Evolutionary conservation across 2,888 invertebrate genomes (phyloP), one percentile per base, ranked within the genome.

Genomic region (Netelia inedita): DNA sequence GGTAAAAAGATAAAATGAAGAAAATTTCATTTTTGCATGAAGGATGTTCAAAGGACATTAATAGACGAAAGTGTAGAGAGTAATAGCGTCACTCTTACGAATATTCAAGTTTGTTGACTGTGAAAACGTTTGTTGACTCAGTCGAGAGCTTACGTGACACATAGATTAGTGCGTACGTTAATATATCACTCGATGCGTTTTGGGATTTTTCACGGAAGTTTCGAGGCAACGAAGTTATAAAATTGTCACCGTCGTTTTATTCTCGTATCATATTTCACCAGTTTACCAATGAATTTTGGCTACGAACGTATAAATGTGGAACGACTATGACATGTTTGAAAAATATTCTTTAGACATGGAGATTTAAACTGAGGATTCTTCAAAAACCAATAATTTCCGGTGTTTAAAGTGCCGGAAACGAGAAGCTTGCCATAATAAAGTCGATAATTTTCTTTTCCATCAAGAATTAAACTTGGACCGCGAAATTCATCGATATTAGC

Each of bases 1-100:
- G 2, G 16, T 43, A 43, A 14, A 35, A 65, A 68, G 53, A 74
- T 16, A 50, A 59, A 35, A 9, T 35, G 2, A 1, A 16, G 28
- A 21, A 19, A 50, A 21, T 55, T 23, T 71, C 11, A 6, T 85
- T 86, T 88, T 85, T 85, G 78, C 81, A 28, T 59, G 72, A 43
- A 66, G 78, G 85, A 83, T 84, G 16, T 16, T 21, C 55, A n/a
- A 61, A 35, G 46, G 28, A 23, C 16, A 21, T 14, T 21, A 63
- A 10, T 79, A 80, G 85, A 73, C 41, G 63, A 79, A 87, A 78
- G 73, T 50, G 23, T 79, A 79, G 10, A 68, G 10, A 23, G 59
- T 61, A 65, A 57, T 65, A 28, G 61, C 82, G 69, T 57, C 68
- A 78, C 35, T 71, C 11, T 35, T 23, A 14, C 23, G 55, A 79